Evolutionary conservation across 2,797 vertebrate species (phyloP), one percentile per base, ranked within the genome.

Genomic region (Microcaecilia unicolor): DNA sequence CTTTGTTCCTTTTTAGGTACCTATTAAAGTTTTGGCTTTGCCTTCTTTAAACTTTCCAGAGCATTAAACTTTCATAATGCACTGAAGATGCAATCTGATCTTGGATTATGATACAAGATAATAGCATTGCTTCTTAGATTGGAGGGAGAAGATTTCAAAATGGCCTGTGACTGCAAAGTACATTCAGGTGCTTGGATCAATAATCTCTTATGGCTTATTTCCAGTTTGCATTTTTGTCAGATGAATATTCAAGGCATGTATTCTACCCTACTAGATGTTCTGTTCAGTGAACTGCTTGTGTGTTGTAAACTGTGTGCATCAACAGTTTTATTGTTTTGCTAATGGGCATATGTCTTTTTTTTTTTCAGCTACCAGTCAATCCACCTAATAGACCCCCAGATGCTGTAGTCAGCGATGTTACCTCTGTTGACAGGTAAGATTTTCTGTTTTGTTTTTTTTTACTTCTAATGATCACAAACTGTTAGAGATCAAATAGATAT

Each of bases 401-500:
- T 72, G 85, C 72, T 14, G 76, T 95, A 13, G 41, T 78, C 61
- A 80, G 58, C 50, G 93, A 99, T 37, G 55, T 69, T 29, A 99
- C 92, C 48, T 88, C 87, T 9, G 61, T 52, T 61, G 89, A 99
- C 96, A 99, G 87, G 95, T 98, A 68, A 51, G 32, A 8, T 17
- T 30, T 39, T 32, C 1, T 22, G 3, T n/a, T n/a, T n/a, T n/a
- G 37, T 37, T 25, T n/a, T n/a, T n/a, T n/a, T n/a, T 51, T 2
- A n/a, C n/a, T n/a, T n/a, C n/a, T n/a, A n/a, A n/a, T n/a, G n/a
- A n/a, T n/a, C n/a, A n/a, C n/a, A n/a, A n/a, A n/a, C n/a, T n/a
- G n/a, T n/a, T n/a, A n/a, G n/a, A n/a, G n/a, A n/a, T n/a, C n/a
- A n/a, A n/a, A n/a, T n/a, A n/a, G n/a, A n/a, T n/a, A n/a, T n/a